Evolutionary conservation across 2,888 invertebrate species (phyloP).

Genomic region (Pasiphila rectangulata): DNA sequence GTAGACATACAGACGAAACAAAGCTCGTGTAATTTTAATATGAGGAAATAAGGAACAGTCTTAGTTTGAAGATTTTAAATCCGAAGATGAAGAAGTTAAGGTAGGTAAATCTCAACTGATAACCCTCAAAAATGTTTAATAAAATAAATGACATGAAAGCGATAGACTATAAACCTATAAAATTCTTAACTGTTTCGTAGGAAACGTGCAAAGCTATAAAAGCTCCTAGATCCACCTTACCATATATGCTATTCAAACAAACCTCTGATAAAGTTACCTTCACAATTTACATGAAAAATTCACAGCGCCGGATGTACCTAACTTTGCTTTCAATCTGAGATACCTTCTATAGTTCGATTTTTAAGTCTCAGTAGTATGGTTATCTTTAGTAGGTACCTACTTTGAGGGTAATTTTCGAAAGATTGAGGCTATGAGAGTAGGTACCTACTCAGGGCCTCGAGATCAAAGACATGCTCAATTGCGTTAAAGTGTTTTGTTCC

Average conservation of each 20-base stretch:
- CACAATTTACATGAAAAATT: conserved; percentile 15
- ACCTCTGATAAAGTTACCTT: not conserved
- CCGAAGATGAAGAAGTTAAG: too few relatives aligned
- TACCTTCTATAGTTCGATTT: conserved; percentile 7
- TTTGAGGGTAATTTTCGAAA: conserved; percentile 10
- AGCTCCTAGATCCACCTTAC: too few relatives aligned
- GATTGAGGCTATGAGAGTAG: conserved; percentile 11
- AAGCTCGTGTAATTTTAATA: too few relatives aligned
- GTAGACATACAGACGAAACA: not conserved
- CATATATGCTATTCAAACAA: too few relatives aligned
- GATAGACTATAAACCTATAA: too few relatives aligned
- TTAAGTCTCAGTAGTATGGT: conserved; percentile 5
- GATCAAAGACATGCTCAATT: conserved; percentile 14
- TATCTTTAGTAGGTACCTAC: not conserved
- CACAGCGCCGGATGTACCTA: conserved; percentile 1
- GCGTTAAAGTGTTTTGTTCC: conserved; percentile 7
- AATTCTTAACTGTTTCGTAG: too few relatives aligned
- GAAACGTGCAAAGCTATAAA: not conserved
- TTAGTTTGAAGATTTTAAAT: too few relatives aligned
- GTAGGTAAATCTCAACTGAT: too few relatives aligned
- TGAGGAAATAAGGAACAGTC: too few relatives aligned
- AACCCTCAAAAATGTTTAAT: too few relatives aligned
- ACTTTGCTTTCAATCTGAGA: conserved; percentile 10
- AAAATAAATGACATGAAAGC: too few relatives aligned
- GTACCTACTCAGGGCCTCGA: conserved; percentile 15